Evolutionary conservation across 1,140 invertebrate species (phyloP).

Genomic region (Ptiloglossa arizonensis): DNA sequence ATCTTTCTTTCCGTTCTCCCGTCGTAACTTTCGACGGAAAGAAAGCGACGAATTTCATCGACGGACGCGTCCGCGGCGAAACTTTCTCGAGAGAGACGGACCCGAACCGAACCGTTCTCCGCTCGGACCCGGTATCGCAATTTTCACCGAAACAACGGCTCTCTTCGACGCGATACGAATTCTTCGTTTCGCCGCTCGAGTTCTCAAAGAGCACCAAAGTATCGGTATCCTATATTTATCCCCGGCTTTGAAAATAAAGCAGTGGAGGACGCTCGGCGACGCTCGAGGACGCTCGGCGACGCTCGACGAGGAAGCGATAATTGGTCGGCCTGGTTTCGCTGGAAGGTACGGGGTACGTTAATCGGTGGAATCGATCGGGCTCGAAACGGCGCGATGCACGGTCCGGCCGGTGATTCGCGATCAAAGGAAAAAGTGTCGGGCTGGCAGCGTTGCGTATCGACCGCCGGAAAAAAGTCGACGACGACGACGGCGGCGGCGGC

Average conservation of each 20-base stretch:
- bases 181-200: too few relatives aligned
- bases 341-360: neutral
- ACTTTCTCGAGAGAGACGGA: too few relatives aligned
- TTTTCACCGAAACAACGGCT: too few relatives aligned
- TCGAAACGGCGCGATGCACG: neutral
- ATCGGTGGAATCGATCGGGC: neutral
- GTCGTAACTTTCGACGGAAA: neutral
- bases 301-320: neutral
- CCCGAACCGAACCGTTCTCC: too few relatives aligned
- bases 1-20: neutral
- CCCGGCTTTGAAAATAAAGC: too few relatives aligned
- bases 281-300: neutral
- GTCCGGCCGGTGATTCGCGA: slow-evolving; percentile 7
- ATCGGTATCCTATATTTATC: too few relatives aligned
- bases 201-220: too few relatives aligned
- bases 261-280: neutral
- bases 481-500: slow-evolving; percentile 27
- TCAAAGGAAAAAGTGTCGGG: slow-evolving; percentile 48
- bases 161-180: too few relatives aligned
- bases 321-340: too few relatives aligned
- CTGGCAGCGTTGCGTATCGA: slow-evolving; percentile 28
- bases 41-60: neutral
- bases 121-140: too few relatives aligned
- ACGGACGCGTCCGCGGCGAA: too few relatives aligned
- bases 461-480: slow-evolving; percentile 36